Evolutionary conservation across 2,888 invertebrate genomes (phyloP), one percentile per base, ranked within the genome.

Genomic region (Parthenolecanium corni): DNA sequence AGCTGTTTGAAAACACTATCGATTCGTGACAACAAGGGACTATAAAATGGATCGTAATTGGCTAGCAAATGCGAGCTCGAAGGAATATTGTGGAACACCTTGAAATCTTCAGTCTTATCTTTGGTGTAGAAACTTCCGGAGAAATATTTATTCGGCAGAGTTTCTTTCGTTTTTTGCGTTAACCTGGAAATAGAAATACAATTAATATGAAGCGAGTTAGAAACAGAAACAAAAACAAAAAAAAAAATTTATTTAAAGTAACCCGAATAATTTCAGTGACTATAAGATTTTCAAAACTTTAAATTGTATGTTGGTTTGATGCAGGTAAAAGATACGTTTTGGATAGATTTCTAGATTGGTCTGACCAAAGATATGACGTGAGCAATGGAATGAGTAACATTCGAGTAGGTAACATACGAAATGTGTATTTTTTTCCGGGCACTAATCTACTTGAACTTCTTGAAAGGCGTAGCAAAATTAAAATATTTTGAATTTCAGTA

Each of bases 31-130:
- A 91, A 72, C 52, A 91, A 82, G 0, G 84, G 82, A 14, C 85
- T 86, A 74, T 89, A 91, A 76, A 88, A 91, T 0, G 91, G 90
- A 72, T 91, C 91, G 74, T 89, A 91, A 73, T 86, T 88, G 67
- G 87, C 86, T 64, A 90, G 76, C 57, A 89, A 79, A 73, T 89
- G 76, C 1, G 89, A 88, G 1, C 89, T 89, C 24, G 83, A 80
- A 25, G 89, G 89, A 68, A 90, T 89, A 71, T 87, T 87, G 72
- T 89, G 89, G 79, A 90, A 90, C 44, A 84, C 82, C 79, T 89
- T 88, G 72, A 85, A 89, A 69, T 86, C 82, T 66, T 82, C 81
- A 61, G 78, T 77, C 36, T 69, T 68, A 65, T 70, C 69, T 52
- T 69, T 68, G 6, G 69, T 74, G 70, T 85, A 85, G 71, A 84